Evolutionary conservation across 2,113 vertebrate genomes (phyloP), one percentile per base, ranked within the genome.

Genomic region (Phocoena phocoena): DNA sequence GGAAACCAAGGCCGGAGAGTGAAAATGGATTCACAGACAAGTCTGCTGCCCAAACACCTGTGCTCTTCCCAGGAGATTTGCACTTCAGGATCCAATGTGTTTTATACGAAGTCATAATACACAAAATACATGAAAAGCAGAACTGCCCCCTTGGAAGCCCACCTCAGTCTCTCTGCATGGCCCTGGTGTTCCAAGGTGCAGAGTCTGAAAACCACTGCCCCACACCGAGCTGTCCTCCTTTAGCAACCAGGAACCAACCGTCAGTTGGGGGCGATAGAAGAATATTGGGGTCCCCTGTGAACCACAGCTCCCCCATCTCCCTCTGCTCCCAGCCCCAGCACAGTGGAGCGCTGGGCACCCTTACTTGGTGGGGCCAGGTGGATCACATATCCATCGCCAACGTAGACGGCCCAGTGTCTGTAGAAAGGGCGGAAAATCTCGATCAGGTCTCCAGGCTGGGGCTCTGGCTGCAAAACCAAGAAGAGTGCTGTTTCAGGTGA

Each of bases 351-450:
- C 67, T 6, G 1, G 6, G 86, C 13, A 2, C 26, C 84, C 98
- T 98, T 98, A 98, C 98, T 96, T 88, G 98, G 97, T 0, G 98
- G 98, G 0, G 97, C 98, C 87, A 98, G 91, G 60, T 99, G 99
- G 95, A 99, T 96, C 47, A 99, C 98, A 4, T 97, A 99, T 85
- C 99, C 99, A 4, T 99, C 95, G 0, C 99, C 99, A 31, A 99
- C 92, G 28, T 99, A 99, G 73, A 99, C 86, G 15, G 98, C 99
- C 99, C 99, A 99, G 97, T 99, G 99, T 62, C 98, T 98, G 94
- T 99, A 99, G 12, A 94, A 28, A 31, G 98, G 97, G 55, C 99
- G 98, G 92, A 98, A 98, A 93, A 99, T 99, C 97, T 99, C 99
- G 5, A 99, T 99, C 97, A 99, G 93, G 97, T 99, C 99, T 33